These are phyloP conservation scores for Xiphophorus hellerii DNA, from an alignment of 2,113 vertebrate species.

Conservation along the genomic window DNA sequence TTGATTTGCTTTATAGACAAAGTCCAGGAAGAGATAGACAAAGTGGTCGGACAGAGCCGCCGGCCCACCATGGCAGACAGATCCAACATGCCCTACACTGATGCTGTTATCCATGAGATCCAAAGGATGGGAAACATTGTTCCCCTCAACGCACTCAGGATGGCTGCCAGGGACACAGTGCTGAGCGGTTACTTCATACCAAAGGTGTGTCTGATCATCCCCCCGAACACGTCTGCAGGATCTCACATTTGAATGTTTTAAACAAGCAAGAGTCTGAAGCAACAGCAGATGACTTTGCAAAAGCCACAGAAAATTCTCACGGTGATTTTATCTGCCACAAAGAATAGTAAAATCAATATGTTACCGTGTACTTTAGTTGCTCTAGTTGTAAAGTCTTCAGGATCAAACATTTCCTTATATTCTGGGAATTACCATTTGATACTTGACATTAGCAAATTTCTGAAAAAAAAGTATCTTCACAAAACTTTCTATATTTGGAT, in stretches of 20 bases:
- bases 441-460: no score
- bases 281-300: no score
- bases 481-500: no score
- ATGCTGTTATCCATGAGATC: conserved; percentile 87
- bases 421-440: no score
- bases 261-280: no score
- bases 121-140: conserved; percentile 84
- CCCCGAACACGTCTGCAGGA: background rate
- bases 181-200: conserved; percentile 82
- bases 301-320: no score
- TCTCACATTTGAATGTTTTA: background rate
- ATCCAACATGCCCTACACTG: conserved; percentile 83
- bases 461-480: no score
- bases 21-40: conserved; percentile 81
- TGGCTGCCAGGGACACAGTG: conserved; percentile 61
- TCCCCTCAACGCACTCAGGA: conserved; percentile 78
- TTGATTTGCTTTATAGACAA: conserved; percentile 48
- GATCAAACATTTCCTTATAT: no score
- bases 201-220: conserved; percentile 70
- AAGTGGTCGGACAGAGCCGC: conserved; percentile 66
- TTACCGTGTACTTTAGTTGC: no score
- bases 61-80: conserved; percentile 78
- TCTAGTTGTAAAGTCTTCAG: no score
- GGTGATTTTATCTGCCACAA: no score
- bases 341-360: no score